Percentiles rank a stretch among this genome's conserved stretches.
Evolutionary conservation across 2,888 invertebrate genomes (phyloP).

Genomic region (Diaperis boleti): DNA sequence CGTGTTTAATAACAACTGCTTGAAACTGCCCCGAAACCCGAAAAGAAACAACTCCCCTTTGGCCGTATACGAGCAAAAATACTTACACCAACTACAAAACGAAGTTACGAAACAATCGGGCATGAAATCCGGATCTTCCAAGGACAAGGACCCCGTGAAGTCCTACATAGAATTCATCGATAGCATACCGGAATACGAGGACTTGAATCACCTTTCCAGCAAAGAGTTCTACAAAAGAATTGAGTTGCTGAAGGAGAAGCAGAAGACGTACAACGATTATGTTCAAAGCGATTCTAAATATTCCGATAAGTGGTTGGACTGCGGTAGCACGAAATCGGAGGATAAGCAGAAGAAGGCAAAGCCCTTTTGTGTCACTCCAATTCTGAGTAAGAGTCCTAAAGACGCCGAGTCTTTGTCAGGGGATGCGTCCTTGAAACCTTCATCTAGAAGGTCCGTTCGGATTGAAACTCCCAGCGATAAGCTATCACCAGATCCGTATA

Average conservation of each 20-base stretch:
- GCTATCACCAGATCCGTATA: slow-evolving; percentile 46
- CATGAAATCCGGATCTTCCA: slow-evolving; percentile 56
- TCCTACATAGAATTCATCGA: slow-evolving; percentile 80
- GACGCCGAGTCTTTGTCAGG: slow-evolving; percentile 52
- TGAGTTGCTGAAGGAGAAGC: slow-evolving; percentile 75
- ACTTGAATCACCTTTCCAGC: slow-evolving; percentile 80
- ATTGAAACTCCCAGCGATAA: slow-evolving; percentile 63
- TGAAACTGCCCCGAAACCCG: slow-evolving; percentile 80
- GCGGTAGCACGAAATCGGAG: slow-evolving; percentile 49
- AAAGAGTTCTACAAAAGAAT: slow-evolving; percentile 81
- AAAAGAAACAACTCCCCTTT: slow-evolving; percentile 79
- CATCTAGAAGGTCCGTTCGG: slow-evolving; percentile 64
- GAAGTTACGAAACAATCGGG: slow-evolving; percentile 56
- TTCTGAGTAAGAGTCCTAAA: slow-evolving; percentile 50
- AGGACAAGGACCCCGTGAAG: slow-evolving; percentile 68
- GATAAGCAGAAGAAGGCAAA: slow-evolving; percentile 50
- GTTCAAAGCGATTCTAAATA: slow-evolving; percentile 56
- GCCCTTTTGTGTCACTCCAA: slow-evolving; percentile 57
- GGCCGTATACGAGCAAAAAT: slow-evolving; percentile 76
- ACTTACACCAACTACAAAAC: slow-evolving; percentile 60
- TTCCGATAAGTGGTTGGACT: slow-evolving; percentile 57
- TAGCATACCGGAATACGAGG: slow-evolving; percentile 84
- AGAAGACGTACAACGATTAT: slow-evolving; percentile 66
- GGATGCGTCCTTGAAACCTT: slow-evolving; percentile 52
- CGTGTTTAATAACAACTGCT: slow-evolving; percentile 78